Evolutionary conservation across 2,113 vertebrate species (phyloP).

Genomic region (Centrocercus urophasianus): DNA sequence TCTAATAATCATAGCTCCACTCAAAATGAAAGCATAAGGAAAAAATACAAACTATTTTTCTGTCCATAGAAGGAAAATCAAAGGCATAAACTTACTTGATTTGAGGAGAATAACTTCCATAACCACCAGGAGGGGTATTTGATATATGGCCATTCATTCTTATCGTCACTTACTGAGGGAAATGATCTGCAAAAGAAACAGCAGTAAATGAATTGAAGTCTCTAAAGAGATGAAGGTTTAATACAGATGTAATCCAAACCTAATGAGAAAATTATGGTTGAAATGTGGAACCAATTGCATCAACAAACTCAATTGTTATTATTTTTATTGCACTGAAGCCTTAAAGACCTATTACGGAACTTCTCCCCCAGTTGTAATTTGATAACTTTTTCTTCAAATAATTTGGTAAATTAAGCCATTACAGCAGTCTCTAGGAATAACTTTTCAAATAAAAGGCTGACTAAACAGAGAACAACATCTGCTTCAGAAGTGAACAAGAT

Average conservation of each 20-base stretch:
- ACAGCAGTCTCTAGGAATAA: constrained; percentile 4
- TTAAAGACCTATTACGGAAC: background rate
- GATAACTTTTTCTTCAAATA: background rate
- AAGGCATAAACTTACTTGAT: constrained; percentile 76
- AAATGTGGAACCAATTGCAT: background rate
- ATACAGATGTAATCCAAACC: background rate
- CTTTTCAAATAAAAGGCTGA: constrained; percentile 22
- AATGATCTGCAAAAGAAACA: constrained; percentile 14
- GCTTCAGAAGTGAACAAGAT: background rate
- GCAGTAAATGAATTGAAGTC: background rate
- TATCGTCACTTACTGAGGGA: background rate
- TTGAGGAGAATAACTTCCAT: constrained; percentile 77
- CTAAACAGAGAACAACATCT: background rate
- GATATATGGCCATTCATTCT: constrained; percentile 81
- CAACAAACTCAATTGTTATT: background rate
- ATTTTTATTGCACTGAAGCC: accelerated
- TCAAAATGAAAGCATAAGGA: background rate
- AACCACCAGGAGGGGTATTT: constrained; percentile 71
- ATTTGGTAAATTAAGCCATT: background rate
- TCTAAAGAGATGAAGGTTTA: background rate
- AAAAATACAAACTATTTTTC: background rate
- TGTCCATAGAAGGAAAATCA: background rate
- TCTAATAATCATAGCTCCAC: background rate
- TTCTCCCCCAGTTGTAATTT: background rate
- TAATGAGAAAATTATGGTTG: background rate